Conservation (phyloP, 2,113 vertebrate species). For the Bos indicus region DNA sequence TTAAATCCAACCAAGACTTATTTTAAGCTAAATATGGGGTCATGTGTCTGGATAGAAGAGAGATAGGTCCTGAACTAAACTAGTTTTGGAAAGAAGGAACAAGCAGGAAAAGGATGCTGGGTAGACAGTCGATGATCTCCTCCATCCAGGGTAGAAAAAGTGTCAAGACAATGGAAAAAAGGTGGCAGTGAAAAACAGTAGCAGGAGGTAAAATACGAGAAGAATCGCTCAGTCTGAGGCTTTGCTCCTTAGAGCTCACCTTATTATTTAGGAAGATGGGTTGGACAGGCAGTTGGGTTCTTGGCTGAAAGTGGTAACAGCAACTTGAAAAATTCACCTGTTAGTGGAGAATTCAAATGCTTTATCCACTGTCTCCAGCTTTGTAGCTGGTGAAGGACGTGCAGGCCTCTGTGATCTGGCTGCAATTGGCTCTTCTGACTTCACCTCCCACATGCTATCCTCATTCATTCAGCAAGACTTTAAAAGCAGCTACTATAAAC, state of each 20-base stretch:
- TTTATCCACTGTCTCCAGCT: not conserved
- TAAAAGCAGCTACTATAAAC: not conserved
- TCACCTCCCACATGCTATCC: not conserved
- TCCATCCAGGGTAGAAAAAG: not conserved
- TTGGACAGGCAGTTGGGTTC: not conserved
- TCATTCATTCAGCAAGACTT: not conserved
- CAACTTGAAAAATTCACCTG: not conserved
- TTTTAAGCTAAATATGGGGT: not conserved
- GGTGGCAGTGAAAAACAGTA: not conserved
- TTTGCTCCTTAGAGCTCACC: not conserved
- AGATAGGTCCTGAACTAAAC: not conserved
- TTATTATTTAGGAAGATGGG: not conserved
- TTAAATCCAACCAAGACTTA: not conserved
- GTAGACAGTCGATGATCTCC: not conserved
- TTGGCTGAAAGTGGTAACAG: not conserved
- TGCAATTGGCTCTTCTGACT: not conserved
- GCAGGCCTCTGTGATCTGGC: not conserved
- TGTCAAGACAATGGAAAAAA: not conserved
- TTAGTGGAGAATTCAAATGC: not conserved
- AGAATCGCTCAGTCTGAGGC: not conserved
- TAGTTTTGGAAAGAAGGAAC: not conserved
- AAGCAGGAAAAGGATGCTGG: not conserved
- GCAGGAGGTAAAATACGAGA: not conserved
- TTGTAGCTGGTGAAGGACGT: not conserved
- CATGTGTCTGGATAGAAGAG: not conserved